These are phyloP conservation scores for Cheilosia soror DNA, from an alignment of 2,888 invertebrate genomes.

Conservation along the genomic window DNA sequence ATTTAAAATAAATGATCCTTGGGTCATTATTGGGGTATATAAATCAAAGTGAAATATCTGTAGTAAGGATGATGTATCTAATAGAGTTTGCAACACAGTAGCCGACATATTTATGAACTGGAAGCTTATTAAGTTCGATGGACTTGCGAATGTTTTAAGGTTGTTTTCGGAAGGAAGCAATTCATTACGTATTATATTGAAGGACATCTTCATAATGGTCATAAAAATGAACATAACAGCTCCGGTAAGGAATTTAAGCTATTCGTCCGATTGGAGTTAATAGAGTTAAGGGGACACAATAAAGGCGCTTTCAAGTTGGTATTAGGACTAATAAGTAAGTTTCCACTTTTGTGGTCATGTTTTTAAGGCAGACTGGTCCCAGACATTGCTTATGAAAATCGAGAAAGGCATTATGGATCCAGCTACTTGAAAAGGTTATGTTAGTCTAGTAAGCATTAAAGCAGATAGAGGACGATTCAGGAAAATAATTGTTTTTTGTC, in stretches of 20 bases:
- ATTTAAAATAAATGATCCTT: conserved; percentile 70
- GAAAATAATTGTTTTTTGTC: no score
- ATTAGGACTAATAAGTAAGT: no score
- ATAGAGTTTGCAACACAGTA: conserved; percentile 26
- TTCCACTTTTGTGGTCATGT: no score
- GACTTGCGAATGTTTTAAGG: not conserved
- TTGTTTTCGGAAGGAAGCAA: conserved; percentile 8
- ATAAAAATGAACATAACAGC: not conserved
- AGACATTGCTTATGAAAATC: no score
- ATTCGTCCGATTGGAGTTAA: no score
- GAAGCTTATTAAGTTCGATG: not conserved
- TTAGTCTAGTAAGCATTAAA: no score
- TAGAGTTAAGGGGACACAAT: no score
- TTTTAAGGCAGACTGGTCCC: no score
- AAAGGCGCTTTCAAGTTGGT: no score
- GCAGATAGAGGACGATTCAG: no score
- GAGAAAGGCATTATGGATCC: no score
- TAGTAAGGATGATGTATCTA: conserved; percentile 34
- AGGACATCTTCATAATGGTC: not conserved
- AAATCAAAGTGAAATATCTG: conserved; percentile 61
- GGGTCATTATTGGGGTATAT: conserved; percentile 62
- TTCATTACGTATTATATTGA: not conserved
- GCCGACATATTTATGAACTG: conserved; percentile 18
- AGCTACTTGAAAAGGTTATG: no score
- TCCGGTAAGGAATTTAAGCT: not conserved